phyloP scores from a whole-genome alignment of 2,113 vertebrate genomes.

The Ictalurus furcatus region DNA sequence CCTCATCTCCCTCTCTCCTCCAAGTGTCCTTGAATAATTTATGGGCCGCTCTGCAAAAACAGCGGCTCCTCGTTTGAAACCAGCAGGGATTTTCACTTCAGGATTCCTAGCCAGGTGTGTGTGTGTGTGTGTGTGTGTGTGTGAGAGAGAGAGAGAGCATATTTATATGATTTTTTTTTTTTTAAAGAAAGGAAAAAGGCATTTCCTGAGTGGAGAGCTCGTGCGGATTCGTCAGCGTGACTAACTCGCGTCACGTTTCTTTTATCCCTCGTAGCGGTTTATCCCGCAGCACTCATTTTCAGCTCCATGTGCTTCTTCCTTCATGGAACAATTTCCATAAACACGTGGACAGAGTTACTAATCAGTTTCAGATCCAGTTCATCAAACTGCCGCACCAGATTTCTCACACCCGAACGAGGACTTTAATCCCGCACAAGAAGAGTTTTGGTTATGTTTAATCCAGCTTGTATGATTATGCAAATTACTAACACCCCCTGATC shows the following conservation, averaged over 20 bases:
- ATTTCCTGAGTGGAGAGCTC: not conserved
- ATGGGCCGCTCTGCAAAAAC: constrained; percentile 43
- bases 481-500: not conserved
- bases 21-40: constrained; percentile 65
- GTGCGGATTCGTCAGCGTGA: not conserved
- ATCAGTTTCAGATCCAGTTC: not conserved
- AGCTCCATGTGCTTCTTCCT: not conserved
- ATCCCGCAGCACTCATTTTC: not conserved
- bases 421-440: not conserved
- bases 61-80: constrained; percentile 61
- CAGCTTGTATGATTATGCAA: not conserved
- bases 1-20: constrained; percentile 24
- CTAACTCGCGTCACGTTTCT: not conserved
- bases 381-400: not conserved
- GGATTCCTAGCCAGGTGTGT: constrained; percentile 56
- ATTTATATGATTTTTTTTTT: not conserved
- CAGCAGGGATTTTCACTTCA: constrained; percentile 57
- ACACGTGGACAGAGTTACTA: not conserved
- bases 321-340: not conserved
- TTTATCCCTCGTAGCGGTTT: not conserved
- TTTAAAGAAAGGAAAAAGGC: not conserved
- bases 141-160: not conserved
- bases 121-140: not conserved
- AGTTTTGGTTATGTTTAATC: not conserved
- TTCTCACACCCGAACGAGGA: not conserved